Percentiles rank a stretch among this genome's conserved stretches.
Conservation (phyloP, 2,888 invertebrate species). For the Scaptodrosophila latifasciaeformis region DNA sequence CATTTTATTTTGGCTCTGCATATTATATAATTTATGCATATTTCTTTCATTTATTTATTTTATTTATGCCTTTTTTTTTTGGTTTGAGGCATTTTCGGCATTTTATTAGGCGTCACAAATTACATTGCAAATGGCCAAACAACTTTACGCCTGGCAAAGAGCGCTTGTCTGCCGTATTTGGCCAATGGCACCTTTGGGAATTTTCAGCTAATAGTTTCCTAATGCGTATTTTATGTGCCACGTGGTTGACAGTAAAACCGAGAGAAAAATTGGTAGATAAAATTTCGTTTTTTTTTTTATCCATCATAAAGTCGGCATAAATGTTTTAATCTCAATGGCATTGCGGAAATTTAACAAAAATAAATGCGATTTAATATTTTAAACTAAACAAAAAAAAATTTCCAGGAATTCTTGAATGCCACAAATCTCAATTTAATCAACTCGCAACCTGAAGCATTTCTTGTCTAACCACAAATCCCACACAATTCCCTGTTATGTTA, state of each 20-base stretch:
- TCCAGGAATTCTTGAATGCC: too few relatives aligned
- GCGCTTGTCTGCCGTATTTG: too few relatives aligned
- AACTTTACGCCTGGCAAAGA: background rate
- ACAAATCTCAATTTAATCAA: too few relatives aligned
- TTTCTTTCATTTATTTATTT: constrained; percentile 42
- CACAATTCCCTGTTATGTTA: too few relatives aligned
- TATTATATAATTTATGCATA: constrained; percentile 50
- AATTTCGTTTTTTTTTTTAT: background rate
- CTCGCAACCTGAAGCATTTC: too few relatives aligned
- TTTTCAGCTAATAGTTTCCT: constrained; percentile 53
- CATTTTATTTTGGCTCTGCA: constrained; percentile 2
- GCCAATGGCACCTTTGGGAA: constrained; percentile 51
- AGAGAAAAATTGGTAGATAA: constrained; percentile 14
- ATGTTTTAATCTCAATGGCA: too few relatives aligned
- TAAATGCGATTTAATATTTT: too few relatives aligned
- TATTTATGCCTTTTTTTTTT: constrained; percentile 28
- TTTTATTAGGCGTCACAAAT: constrained; percentile 55
- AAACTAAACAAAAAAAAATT: too few relatives aligned
- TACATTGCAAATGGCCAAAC: constrained; percentile 47
- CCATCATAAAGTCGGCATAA: too few relatives aligned
- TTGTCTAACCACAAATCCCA: too few relatives aligned
- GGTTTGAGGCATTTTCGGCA: constrained; percentile 35
- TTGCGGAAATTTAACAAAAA: too few relatives aligned
- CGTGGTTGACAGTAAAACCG: background rate
- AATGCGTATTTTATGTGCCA: constrained; percentile 56